Percentiles rank a stretch among this genome's conserved stretches.
Conservation (phyloP, 2,888 invertebrate genomes). For the Heterodera filipjevi region DNA sequence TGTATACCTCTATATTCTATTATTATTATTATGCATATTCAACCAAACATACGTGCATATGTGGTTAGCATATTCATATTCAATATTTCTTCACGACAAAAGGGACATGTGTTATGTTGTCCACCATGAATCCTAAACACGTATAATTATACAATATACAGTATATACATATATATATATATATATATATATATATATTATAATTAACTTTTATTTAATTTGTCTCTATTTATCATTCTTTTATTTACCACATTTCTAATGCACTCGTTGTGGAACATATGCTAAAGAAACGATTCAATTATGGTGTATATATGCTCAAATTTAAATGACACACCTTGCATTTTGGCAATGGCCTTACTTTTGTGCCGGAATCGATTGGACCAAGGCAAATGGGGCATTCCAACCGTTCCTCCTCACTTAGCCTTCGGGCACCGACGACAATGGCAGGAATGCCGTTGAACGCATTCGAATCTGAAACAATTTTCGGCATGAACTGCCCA, state of each 20-base stretch:
- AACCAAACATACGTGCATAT: too few species aligned
- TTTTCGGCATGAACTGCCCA: too few species aligned
- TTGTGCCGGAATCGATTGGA: neutral
- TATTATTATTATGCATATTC: too few species aligned
- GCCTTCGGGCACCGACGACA: neutral
- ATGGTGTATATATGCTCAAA: neutral
- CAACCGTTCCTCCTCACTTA: neutral
- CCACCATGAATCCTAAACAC: neutral
- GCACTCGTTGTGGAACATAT: neutral
- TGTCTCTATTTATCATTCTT: neutral
- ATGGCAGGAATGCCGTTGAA: neutral
- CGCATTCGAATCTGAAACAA: neutral
- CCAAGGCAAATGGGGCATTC: neutral
- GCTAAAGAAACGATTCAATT: neutral
- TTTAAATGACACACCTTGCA: neutral
- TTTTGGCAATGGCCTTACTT: neutral
- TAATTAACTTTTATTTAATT: neutral
- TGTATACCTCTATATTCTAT: too few species aligned
- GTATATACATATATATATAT: too few species aligned
- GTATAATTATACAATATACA: too few species aligned
- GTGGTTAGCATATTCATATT: neutral
- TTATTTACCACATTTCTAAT: conserved; percentile 1
- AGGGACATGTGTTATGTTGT: neutral
- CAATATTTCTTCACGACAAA: conserved; percentile 1
- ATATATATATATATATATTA: too few species aligned